These are phyloP conservation scores for Clytia hemisphaerica DNA, from an alignment of 30 jellyfish, hydroid and myxozoan genomes.

Conservation along the genomic window DNA sequence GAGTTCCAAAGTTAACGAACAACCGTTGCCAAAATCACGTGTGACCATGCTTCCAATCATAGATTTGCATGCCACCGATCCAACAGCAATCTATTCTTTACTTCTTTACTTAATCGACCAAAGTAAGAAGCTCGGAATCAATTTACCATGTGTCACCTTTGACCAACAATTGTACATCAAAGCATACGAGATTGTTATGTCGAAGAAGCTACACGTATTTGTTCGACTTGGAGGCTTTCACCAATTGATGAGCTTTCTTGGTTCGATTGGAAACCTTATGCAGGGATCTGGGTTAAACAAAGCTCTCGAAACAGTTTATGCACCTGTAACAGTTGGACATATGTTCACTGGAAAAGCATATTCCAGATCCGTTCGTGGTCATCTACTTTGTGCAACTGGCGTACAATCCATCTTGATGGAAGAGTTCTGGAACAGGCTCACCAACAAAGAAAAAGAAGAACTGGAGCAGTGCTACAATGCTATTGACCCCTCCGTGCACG, in stretches of 20 bases:
- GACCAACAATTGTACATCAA: background rate
- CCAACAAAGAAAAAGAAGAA: background rate
- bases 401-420: background rate
- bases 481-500: background rate
- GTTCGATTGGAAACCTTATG: constrained; percentile 12
- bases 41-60: constrained; percentile 5
- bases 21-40: background rate
- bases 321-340: constrained; percentile 13
- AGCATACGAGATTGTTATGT: background rate
- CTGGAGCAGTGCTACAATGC: background rate
- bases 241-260: constrained; percentile 1
- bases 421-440: constrained; percentile 15
- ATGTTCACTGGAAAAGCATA: constrained; percentile 10
- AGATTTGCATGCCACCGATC: constrained; percentile 2
- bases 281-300: background rate
- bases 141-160: background rate
- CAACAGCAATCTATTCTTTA: background rate
- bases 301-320: constrained; percentile 9
- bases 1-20: background rate
- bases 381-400: constrained; percentile 10
- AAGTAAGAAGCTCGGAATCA: background rate
- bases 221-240: constrained; percentile 13
- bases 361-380: background rate
- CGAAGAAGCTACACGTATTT: background rate
- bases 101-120: background rate